Evolutionary conservation across 1,140 invertebrate species (phyloP).

Genomic region (Orussus abietinus): DNA sequence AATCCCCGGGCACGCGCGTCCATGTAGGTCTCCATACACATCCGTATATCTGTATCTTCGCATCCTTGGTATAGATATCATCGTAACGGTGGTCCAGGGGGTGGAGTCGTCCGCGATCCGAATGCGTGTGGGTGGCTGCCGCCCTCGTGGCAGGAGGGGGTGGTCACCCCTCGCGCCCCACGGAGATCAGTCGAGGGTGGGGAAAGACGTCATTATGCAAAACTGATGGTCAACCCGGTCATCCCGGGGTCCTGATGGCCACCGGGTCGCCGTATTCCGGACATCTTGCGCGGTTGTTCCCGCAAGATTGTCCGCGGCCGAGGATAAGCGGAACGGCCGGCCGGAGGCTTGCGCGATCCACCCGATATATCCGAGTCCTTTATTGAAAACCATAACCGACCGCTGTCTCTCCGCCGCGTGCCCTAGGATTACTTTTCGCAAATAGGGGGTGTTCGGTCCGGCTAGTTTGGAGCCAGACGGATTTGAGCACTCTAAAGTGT

Average conservation of each 20-base stretch:
- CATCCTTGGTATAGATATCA: no score
- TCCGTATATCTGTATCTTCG: no score
- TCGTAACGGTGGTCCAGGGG: no score
- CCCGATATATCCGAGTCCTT: slow-evolving; percentile 37
- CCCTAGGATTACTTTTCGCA: slow-evolving; percentile 2
- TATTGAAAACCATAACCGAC: slow-evolving; percentile 54
- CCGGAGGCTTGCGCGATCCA: slow-evolving; percentile 9
- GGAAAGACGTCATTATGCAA: slow-evolving; percentile 47
- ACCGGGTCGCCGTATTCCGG: slow-evolving; percentile 38
- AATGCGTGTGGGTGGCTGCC: neutral
- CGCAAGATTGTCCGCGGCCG: slow-evolving; percentile 24
- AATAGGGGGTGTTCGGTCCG: no score
- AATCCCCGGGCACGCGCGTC: neutral
- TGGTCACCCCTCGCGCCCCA: no score
- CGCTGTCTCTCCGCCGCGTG: slow-evolving; percentile 34
- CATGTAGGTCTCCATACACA: neutral
- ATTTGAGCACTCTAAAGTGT: no score
- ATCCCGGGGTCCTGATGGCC: slow-evolving; percentile 35
- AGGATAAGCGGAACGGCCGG: slow-evolving; percentile 12
- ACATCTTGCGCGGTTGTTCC: slow-evolving; percentile 45
- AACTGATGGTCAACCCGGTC: slow-evolving; percentile 49
- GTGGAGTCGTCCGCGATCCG: no score
- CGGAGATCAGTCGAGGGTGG: neutral
- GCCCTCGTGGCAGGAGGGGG: no score
- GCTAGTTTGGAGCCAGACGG: no score